Conservation (phyloP, 2,797 vertebrate species). For the Sitta carolinensis region DNA sequence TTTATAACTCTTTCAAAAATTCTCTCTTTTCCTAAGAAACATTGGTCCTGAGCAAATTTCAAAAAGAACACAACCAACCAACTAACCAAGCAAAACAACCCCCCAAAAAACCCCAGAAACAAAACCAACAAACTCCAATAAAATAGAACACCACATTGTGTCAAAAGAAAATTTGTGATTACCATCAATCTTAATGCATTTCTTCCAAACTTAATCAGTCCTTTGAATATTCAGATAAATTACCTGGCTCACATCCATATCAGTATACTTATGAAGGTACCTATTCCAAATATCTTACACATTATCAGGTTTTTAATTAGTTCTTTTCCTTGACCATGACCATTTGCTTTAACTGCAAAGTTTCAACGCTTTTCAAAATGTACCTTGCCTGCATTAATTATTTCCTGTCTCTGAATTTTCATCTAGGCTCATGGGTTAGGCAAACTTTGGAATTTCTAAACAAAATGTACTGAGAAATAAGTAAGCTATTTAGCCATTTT, state of each 20-base stretch:
- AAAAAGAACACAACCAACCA: no score
- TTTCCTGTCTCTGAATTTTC: background rate
- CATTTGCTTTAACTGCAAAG: background rate
- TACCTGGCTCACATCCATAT: background rate
- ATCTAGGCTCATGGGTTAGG: background rate
- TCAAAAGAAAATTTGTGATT: background rate
- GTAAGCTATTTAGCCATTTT: background rate
- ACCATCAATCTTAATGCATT: background rate
- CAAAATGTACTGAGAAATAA: background rate
- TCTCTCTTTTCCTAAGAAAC: background rate
- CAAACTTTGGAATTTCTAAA: background rate
- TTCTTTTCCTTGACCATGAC: background rate
- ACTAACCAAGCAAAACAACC: background rate
- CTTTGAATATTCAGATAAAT: background rate
- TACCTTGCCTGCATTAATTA: background rate
- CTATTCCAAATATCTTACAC: background rate
- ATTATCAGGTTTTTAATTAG: background rate
- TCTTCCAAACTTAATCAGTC: accelerated
- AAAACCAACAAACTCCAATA: background rate
- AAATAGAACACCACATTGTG: background rate
- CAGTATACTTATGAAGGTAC: background rate
- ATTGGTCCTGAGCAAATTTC: accelerated
- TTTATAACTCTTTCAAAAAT: background rate
- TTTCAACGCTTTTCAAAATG: background rate
- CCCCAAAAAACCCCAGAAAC: background rate